Conservation (phyloP, 2,797 vertebrate genomes). For the Sparus aurata region DNA sequence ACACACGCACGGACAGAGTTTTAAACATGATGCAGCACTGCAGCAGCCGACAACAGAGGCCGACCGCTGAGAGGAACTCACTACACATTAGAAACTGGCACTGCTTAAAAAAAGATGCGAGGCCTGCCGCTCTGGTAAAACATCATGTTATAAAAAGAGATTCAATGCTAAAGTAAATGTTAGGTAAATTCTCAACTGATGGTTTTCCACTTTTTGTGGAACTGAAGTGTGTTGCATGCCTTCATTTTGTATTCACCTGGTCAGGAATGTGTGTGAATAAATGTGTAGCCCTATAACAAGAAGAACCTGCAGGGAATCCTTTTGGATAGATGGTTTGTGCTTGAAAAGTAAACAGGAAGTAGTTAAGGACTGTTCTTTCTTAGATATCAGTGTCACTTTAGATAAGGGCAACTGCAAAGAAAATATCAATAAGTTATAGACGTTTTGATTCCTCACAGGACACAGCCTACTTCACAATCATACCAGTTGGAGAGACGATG, state of each 20-base stretch:
- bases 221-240: not conserved
- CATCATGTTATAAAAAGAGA: not conserved
- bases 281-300: not conserved
- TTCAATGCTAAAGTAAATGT: conserved; percentile 4
- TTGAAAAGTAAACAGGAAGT: not conserved
- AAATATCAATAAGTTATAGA: not conserved
- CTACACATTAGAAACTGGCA: conserved; percentile 24
- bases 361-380: not conserved
- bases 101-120: conserved; percentile 21
- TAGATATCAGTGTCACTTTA: not conserved
- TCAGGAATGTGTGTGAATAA: not conserved
- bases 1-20: conserved; percentile 35
- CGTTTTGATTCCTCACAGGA: not conserved
- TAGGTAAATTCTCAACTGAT: not conserved
- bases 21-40: conserved; percentile 71
- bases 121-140: not conserved
- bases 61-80: conserved; percentile 1
- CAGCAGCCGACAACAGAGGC: conserved; percentile 55
- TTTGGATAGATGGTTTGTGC: not conserved
- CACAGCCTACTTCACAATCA: not conserved
- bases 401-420: not conserved
- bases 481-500: not conserved
- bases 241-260: not conserved
- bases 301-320: conserved; percentile 6
- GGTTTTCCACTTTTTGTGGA: conserved; percentile 1